Percentiles rank a stretch among this genome's conserved stretches.
Evolutionary conservation across 2,888 invertebrate genomes (phyloP).

Genomic region (Molorchus minor): DNA sequence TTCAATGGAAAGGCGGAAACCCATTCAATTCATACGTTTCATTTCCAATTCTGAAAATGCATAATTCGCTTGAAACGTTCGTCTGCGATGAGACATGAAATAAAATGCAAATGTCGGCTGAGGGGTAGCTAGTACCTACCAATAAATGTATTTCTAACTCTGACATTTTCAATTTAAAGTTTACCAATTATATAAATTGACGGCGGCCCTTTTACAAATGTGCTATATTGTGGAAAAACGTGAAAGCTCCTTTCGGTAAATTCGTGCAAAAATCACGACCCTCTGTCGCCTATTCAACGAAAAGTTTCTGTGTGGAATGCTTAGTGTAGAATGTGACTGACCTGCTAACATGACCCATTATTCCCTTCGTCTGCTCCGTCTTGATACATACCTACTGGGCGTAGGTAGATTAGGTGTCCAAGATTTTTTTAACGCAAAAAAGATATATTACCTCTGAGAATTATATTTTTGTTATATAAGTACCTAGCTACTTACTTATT

Average conservation of each 20-base stretch:
- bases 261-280: conserved; percentile 10
- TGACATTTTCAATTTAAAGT: conserved; percentile 44
- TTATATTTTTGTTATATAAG: too few relatives aligned
- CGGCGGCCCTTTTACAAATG: conserved; percentile 29
- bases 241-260: conserved; percentile 4
- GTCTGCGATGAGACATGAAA: conserved; percentile 3
- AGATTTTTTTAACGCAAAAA: too few relatives aligned
- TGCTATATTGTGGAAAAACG: conserved; percentile 15
- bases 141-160: conserved; percentile 37
- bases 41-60: neutral
- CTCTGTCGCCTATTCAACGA: conserved; percentile 6
- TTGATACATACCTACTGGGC: too few relatives aligned
- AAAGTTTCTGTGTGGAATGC: conserved; percentile 10
- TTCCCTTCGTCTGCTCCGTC: neutral
- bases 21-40: too few relatives aligned
- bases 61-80: neutral
- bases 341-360: conserved; percentile 9
- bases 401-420: too few relatives aligned
- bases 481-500: too few relatives aligned
- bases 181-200: conserved; percentile 43
- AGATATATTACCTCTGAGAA: too few relatives aligned
- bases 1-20: too few relatives aligned
- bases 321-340: conserved; percentile 14
- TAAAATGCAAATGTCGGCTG: conserved; percentile 7
- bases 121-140: conserved; percentile 7